These are phyloP conservation scores for Acanthaster planci DNA, from an alignment of 35 echinoderm and acorn worm genomes.

Conservation along the genomic window DNA sequence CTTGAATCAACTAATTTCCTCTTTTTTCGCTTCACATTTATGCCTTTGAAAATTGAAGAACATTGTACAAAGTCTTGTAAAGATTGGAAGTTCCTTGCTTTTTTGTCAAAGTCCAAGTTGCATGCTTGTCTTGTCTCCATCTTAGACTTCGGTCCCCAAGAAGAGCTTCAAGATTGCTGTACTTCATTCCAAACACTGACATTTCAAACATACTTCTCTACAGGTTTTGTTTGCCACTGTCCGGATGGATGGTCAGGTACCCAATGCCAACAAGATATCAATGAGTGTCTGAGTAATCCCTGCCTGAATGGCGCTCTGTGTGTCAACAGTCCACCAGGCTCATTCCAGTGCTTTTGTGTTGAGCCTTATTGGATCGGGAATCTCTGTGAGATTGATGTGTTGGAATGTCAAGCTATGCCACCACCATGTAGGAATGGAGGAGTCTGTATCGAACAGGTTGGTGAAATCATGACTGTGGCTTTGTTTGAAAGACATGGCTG, in stretches of 20 bases:
- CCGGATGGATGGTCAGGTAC: slow-evolving; percentile 60
- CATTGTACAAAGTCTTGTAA: no score
- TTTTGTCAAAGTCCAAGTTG: no score
- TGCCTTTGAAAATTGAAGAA: no score
- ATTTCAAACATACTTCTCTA: neutral
- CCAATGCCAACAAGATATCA: slow-evolving; percentile 74
- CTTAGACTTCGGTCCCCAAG: no score
- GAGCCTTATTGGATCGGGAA: slow-evolving; percentile 56
- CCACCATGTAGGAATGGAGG: slow-evolving; percentile 88
- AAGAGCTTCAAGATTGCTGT: neutral
- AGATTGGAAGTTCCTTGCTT: no score
- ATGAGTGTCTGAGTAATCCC: slow-evolving; percentile 70
- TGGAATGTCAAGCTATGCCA: slow-evolving; percentile 75
- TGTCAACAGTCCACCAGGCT: slow-evolving; percentile 63
- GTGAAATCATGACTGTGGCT: no score
- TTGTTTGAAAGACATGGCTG: no score
- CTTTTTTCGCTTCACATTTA: no score
- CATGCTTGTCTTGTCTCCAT: no score
- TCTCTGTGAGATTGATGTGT: slow-evolving; percentile 71
- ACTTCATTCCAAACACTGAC: neutral
- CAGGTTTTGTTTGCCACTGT: slow-evolving; percentile 81
- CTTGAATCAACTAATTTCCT: no score
- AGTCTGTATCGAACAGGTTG: slow-evolving; percentile 70
- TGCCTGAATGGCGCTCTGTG: slow-evolving; percentile 75
- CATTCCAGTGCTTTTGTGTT: slow-evolving; percentile 73